Percentiles rank a stretch among this genome's conserved stretches.
phyloP scores from a whole-genome alignment of 2,888 invertebrate species.

The Mesoligia furuncula region DNA sequence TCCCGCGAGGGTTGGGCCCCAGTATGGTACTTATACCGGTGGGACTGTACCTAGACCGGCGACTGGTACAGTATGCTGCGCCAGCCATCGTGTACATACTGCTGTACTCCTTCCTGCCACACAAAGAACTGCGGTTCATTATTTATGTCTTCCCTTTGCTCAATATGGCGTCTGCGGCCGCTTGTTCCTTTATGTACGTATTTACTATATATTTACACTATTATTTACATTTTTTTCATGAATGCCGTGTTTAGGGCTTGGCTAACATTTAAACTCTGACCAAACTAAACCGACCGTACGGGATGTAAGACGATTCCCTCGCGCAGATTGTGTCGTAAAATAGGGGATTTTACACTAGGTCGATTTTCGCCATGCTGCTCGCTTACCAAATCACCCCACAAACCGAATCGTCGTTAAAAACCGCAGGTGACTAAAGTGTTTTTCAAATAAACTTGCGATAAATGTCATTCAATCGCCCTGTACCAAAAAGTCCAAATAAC shows the following conservation, averaged over 20 bases:
- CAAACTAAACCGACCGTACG: not conserved
- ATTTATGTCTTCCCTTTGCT: slow-evolving; percentile 99
- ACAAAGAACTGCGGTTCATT: slow-evolving; percentile 99
- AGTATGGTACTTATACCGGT: slow-evolving; percentile 95
- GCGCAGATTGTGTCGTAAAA: not conserved
- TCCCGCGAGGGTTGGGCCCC: slow-evolving; percentile 97
- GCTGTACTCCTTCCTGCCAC: slow-evolving; percentile 98
- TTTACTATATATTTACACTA: too few relatives aligned
- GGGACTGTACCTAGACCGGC: slow-evolving; percentile 93
- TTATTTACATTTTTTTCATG: too few relatives aligned
- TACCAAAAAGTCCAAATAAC: too few relatives aligned
- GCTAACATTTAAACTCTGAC: not conserved
- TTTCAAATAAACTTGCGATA: too few relatives aligned
- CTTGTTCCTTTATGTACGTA: slow-evolving; percentile 97
- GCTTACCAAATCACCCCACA: not conserved
- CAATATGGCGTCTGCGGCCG: slow-evolving; percentile 96
- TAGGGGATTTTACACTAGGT: not conserved
- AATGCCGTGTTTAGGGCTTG: too few relatives aligned
- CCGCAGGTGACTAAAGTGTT: too few relatives aligned
- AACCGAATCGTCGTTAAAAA: not conserved
- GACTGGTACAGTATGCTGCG: slow-evolving; percentile 92
- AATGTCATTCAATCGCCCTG: too few relatives aligned
- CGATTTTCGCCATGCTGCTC: not conserved
- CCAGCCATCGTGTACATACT: slow-evolving; percentile 95
- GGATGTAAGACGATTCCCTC: not conserved